Conservation (phyloP, 1,140 invertebrate species). For the Hesperophylax magnus region DNA sequence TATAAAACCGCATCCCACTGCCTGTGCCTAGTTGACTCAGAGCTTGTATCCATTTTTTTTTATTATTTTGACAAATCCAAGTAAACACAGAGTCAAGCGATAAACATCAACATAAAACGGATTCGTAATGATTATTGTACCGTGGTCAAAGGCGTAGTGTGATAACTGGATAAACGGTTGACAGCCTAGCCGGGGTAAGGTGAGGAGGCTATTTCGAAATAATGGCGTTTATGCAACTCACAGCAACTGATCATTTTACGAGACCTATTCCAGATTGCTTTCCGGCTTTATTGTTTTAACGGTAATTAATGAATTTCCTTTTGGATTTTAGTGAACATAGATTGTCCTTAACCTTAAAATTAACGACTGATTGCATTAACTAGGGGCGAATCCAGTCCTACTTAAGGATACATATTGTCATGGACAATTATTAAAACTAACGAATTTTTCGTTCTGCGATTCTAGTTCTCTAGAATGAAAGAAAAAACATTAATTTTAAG, state of each 20-base stretch:
- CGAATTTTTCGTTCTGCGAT: too few relatives aligned
- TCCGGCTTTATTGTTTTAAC: not conserved
- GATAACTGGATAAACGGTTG: too few relatives aligned
- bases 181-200: not conserved
- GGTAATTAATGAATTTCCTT: too few relatives aligned
- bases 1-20: not conserved
- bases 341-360: too few relatives aligned
- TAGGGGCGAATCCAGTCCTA: too few relatives aligned
- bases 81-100: not conserved
- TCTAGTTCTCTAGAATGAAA: too few relatives aligned
- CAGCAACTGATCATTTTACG: not conserved
- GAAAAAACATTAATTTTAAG: too few relatives aligned
- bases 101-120: constrained; percentile 11
- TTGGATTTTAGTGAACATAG: not conserved
- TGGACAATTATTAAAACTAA: too few relatives aligned
- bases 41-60: not conserved
- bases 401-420: too few relatives aligned
- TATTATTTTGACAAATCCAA: constrained; percentile 25
- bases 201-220: not conserved
- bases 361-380: not conserved
- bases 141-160: not conserved
- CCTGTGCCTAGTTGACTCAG: not conserved
- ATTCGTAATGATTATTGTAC: constrained; percentile 14
- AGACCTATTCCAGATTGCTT: not conserved
- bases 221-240: not conserved